Percentiles rank a stretch among this genome's conserved stretches.
Conservation (phyloP, 2,797 vertebrate genomes). For the Allenopithecus nigroviridis region DNA sequence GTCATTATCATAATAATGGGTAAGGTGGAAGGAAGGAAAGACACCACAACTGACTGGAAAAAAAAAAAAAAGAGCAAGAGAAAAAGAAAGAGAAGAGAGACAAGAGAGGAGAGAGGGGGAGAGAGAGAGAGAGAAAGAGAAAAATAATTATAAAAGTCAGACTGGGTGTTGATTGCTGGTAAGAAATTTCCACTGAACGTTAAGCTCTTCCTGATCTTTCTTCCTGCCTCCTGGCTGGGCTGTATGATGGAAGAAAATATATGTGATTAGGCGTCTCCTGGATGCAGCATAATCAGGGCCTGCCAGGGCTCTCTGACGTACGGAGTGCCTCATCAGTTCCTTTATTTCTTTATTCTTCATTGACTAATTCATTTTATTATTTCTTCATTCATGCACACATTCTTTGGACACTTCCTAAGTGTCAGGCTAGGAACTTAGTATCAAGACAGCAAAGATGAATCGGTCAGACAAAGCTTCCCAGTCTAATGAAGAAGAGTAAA, state of each 20-base stretch:
- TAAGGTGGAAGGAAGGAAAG: conserved; percentile 22
- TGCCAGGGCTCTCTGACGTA: neutral
- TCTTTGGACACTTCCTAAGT: neutral
- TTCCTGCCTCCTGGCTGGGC: neutral
- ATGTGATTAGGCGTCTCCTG: neutral
- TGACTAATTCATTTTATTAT: neutral
- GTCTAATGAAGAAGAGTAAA: neutral
- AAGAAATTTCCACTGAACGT: conserved; percentile 39
- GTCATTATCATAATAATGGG: conserved; percentile 47
- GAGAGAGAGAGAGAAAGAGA: neutral
- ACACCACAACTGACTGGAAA: neutral
- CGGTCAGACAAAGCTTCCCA: neutral
- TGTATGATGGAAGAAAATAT: too few relatives aligned
- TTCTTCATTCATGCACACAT: neutral
- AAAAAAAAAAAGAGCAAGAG: neutral
- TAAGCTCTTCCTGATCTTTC: neutral
- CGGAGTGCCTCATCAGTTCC: neutral
- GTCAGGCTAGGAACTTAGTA: neutral
- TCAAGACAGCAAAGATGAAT: neutral
- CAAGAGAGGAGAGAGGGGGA: neutral
- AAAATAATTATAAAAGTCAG: neutral
- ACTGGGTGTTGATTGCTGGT: neutral
- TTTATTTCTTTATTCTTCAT: neutral
- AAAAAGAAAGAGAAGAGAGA: neutral
- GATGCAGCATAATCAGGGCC: neutral